These are phyloP conservation scores for Bufo gargarizans DNA, from an alignment of 2,113 vertebrate genomes.

Conservation along the genomic window DNA sequence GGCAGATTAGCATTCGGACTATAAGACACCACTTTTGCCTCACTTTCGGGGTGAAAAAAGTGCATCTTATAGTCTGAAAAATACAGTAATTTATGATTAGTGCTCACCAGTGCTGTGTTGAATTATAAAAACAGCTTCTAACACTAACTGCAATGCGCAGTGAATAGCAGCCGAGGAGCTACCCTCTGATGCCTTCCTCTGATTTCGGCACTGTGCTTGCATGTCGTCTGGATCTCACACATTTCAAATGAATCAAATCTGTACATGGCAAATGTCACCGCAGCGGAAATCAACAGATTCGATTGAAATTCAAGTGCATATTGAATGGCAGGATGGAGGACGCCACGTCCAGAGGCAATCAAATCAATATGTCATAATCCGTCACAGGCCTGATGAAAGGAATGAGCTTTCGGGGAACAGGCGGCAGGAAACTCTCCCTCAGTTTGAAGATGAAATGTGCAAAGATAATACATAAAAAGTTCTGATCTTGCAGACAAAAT, in stretches of 20 bases:
- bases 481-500: not conserved
- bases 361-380: not conserved
- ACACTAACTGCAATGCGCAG: too few species aligned
- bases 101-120: too few species aligned
- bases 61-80: too few species aligned
- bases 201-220: not conserved
- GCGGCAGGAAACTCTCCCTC: not conserved
- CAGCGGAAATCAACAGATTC: not conserved
- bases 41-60: too few species aligned
- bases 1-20: too few species aligned
- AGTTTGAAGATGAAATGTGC: not conserved
- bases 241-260: constrained; percentile 4
- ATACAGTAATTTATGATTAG: too few species aligned
- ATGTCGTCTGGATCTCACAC: not conserved
- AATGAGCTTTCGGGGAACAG: not conserved
- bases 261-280: not conserved
- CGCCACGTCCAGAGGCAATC: too few species aligned
- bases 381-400: constrained; percentile 7
- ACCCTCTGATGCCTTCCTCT: not conserved
- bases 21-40: too few species aligned
- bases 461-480: not conserved
- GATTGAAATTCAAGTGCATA: not conserved
- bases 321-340: not conserved
- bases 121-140: too few species aligned
- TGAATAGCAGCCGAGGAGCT: not conserved